These are phyloP conservation scores for Parnassius glacialis DNA, from an alignment of 2,888 invertebrate genomes.

Conservation along the genomic window DNA sequence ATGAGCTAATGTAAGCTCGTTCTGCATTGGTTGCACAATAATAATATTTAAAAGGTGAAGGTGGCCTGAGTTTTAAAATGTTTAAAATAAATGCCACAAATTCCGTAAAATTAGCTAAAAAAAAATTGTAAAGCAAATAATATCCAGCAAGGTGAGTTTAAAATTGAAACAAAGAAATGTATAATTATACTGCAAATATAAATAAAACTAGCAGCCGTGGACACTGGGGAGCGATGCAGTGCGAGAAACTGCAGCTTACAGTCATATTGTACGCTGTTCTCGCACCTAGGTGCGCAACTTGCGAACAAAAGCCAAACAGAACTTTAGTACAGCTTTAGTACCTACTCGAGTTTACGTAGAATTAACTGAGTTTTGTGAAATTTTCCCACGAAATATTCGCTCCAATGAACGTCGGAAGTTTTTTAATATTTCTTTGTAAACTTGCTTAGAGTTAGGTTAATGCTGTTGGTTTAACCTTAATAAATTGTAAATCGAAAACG, in stretches of 20 bases:
- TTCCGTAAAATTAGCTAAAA: too few relatives aligned
- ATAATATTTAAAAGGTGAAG: too few relatives aligned
- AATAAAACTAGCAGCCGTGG: conserved; percentile 7
- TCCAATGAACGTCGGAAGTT: conserved; percentile 1
- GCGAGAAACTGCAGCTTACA: neutral
- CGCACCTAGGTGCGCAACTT: neutral
- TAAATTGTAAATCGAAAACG: neutral
- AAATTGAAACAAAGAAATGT: neutral
- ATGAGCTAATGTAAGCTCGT: too few relatives aligned
- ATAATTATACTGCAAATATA: neutral
- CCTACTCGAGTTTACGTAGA: conserved; percentile 11
- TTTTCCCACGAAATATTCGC: conserved; percentile 8
- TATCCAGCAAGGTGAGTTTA: too few relatives aligned
- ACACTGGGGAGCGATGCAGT: conserved; percentile 2
- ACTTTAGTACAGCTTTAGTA: neutral
- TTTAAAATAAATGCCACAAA: too few relatives aligned
- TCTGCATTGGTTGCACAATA: too few relatives aligned
- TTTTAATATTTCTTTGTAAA: conserved; percentile 1
- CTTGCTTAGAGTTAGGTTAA: neutral
- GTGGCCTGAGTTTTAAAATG: too few relatives aligned
- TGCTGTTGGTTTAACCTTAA: neutral
- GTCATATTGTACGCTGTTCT: neutral
- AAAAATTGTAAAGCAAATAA: too few relatives aligned
- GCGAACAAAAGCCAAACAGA: neutral
- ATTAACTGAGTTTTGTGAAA: conserved; percentile 14